phyloP scores from a whole-genome alignment of 2,888 invertebrate genomes.

The Eupsilia transversa region DNA sequence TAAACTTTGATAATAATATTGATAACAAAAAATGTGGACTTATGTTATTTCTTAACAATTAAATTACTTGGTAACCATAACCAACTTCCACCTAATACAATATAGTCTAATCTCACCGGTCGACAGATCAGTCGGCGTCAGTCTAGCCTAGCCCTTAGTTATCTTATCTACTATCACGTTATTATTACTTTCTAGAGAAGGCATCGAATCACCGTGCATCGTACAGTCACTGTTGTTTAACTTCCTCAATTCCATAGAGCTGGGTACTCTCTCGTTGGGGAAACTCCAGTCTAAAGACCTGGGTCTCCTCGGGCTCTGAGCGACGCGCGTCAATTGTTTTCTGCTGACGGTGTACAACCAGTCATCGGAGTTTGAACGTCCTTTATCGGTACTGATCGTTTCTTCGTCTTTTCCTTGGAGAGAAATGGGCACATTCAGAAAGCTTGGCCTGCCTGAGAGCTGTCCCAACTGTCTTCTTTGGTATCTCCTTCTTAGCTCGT shows the following conservation, averaged over 20 bases:
- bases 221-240: conserved; percentile 21
- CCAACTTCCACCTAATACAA: background rate
- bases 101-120: background rate
- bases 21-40: conserved; percentile 6
- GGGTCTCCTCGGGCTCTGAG: conserved; percentile 68
- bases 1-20: conserved; percentile 9
- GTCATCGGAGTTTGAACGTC: conserved; percentile 83
- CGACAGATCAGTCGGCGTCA: background rate
- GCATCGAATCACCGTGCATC: conserved; percentile 9
- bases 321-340: conserved; percentile 68
- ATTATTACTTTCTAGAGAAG: conserved; percentile 33
- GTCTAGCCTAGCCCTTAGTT: background rate
- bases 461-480: conserved; percentile 78
- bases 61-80: conserved; percentile 3
- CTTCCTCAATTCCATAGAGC: conserved; percentile 36
- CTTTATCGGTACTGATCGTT: conserved; percentile 65
- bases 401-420: conserved; percentile 40
- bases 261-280: conserved; percentile 18
- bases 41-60: conserved; percentile 9
- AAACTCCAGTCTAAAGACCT: conserved; percentile 79
- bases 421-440: conserved; percentile 63
- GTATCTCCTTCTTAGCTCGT: conserved; percentile 67
- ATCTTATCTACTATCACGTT: conserved; percentile 5
- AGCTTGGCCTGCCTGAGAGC: conserved; percentile 75
- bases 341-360: conserved; percentile 78